Evolutionary conservation across 2,888 invertebrate genomes (phyloP), one percentile per base, ranked within the genome.

Genomic region (Lasioglossum oenotherae): DNA sequence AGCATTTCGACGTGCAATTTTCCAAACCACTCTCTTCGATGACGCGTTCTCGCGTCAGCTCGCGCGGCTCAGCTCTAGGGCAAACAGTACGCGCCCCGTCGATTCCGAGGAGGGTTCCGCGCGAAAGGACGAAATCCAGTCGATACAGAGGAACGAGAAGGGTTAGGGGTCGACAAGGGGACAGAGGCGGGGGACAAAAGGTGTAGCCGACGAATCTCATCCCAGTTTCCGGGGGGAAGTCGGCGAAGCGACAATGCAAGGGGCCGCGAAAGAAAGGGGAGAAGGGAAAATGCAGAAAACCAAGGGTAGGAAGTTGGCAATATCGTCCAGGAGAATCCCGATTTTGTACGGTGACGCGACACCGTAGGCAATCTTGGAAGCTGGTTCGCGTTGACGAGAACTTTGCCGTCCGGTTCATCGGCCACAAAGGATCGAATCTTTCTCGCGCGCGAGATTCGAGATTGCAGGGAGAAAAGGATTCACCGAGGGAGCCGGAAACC

Each of bases 321-420:
- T 91, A 92, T 89, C 87, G 89, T 85, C 87, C 74, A 74, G 80
- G 84, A 88, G 87, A 87, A 85, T 87, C 86, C 88, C 90, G 91
- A 92, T 92, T 91, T 86, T 83, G 79, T 79, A 81, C 82, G 82
- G 72, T 72, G 83, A 75, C 81, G 38, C 80, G 84, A 80, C 78
- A 84, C 84, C 83, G 79, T 81, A 88, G 85, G 78, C 89, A 89
- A 88, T 88, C 89, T 78, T 72, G 88, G 90, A 91, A 86, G 87
- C 88, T 87, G 87, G 76, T 80, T 87, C 82, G 81, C 75, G 80
- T 86, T 88, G 88, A 85, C 79, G 86, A 81, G 85, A 87, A 87
- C 60, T 74, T 90, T 72, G 75, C 69, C 69, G 83, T 85, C 76
- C 88, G 84, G 88, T 91, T 84, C 84, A 86, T 86, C 81, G 86